Evolutionary conservation across 2,113 vertebrate species (phyloP), one percentile per base, ranked within the genome.

Genomic region (Cinclus cinclus): DNA sequence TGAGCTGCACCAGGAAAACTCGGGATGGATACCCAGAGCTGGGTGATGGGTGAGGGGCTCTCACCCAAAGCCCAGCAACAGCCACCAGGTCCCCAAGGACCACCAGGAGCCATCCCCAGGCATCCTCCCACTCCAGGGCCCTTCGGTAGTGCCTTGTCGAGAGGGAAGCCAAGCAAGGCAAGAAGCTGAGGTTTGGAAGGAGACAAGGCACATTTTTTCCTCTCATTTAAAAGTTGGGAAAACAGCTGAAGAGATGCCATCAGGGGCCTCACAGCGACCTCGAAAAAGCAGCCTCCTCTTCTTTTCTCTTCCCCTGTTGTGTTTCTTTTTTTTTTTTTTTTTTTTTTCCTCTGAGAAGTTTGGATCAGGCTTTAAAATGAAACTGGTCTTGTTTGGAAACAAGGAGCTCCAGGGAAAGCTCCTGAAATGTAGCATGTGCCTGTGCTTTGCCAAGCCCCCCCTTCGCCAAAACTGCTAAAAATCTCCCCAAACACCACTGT

Each of bases 171-270:
- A 52, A 83, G 85, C n/a, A 11, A 42, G 75, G 89, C 82, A 89
- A 69, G 78, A 31, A 67, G 27, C 2, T 62, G 64, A 92, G 93
- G 90, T 86, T 93, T 96, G 96, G 96, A 95, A 94, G 79, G 88
- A 62, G 87, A 9, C 67, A 4, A 69, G 8, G 11, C 50, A 49
- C 94, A 90, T 96, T 94, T 95, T 93, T 92, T 83, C 90, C 92
- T 92, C 79, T 93, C 17, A 64, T 95, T 96, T 95, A 49, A 35
- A 88, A 90, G 75, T 55, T 39, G 90, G 71, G 82, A 95, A 97
- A 70, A 24, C 83, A 95, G 92, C 94, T 69, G 96, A 94, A 83
- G 94, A 67, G 86, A 90, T 96, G 96, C 94, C 95, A 95, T 76
- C 92, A 20, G 95, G 90, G 95, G 96, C 96, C 96, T 96, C 82